These are phyloP conservation scores for Erebia palarica DNA, from an alignment of 2,888 invertebrate species.

Conservation along the genomic window DNA sequence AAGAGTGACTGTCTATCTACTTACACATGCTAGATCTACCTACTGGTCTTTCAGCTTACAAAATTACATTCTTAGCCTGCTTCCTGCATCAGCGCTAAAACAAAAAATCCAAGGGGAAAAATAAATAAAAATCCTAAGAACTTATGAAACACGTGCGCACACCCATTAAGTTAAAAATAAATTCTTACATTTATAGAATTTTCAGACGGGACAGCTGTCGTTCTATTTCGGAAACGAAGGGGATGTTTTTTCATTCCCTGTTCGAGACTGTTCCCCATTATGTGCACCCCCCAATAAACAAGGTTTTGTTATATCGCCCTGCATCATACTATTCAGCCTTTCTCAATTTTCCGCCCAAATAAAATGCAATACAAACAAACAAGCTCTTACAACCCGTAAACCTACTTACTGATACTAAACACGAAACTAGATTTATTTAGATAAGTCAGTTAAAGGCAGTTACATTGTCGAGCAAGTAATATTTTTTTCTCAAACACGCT, in stretches of 20 bases:
- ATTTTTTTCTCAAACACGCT: no score
- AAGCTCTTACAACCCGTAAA: conserved; percentile 14
- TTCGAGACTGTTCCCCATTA: conserved; percentile 49
- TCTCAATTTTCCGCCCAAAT: conserved; percentile 14
- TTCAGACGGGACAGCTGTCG: conserved; percentile 70
- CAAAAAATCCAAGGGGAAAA: background rate
- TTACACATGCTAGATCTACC: background rate
- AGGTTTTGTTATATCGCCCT: conserved; percentile 20
- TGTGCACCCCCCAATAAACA: conserved; percentile 39
- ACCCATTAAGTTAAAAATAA: conserved; percentile 56
- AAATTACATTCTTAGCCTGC: background rate
- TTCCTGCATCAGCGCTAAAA: background rate
- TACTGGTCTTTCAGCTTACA: background rate
- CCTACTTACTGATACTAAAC: conserved; percentile 15
- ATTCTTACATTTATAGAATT: conserved; percentile 63
- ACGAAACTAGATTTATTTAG: conserved; percentile 1
- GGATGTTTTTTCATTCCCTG: conserved; percentile 51
- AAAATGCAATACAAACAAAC: conserved; percentile 16
- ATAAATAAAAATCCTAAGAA: conserved; percentile 3
- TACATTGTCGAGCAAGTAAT: background rate
- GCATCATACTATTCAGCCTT: conserved; percentile 15
- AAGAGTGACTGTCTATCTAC: no score
- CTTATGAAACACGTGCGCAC: conserved; percentile 51
- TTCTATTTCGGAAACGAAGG: conserved; percentile 72
- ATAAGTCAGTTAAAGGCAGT: background rate